Evolutionary conservation across 2,888 invertebrate species (phyloP), one percentile per base, ranked within the genome.

Genomic region (Anodontia alba): DNA sequence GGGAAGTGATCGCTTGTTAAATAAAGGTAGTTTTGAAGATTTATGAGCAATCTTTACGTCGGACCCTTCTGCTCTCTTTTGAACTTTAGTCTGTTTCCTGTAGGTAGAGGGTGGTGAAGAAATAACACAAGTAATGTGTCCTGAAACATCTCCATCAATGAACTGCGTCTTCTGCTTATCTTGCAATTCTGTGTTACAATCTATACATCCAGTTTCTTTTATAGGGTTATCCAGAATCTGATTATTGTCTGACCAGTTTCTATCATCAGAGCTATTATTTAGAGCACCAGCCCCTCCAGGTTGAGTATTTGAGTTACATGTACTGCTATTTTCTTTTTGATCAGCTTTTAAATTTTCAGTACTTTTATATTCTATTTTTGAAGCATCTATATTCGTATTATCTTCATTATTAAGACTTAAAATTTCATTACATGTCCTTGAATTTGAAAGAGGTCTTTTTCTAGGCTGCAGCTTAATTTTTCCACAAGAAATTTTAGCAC

Each of bases 1-100:
- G 0, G 84, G 84, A 15, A 85, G 66, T 57, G 81, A 79, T 42
- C 84, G 72, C 15, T 80, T 81, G 12, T 62, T 29, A 62, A 17
- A 62, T 20, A 62, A 10, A 8, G 62, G 62, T 20, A 62, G 33
- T 33, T 62, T 62, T 15, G 62, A 62, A 5, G 62, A 62, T 20
- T 62, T 62, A 7, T 62, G 3, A 15, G 15, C 54, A 46, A 17
- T 46, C n/a, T 20, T 20, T 20, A 12, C 10, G 3, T 46, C 17
- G 5, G 46, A 8, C 17, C 20, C 46, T 15, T 12, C 46, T 33
- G 7, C 17, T 3, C 10, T 33, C 15, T 33, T 62, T 26, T 23
- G 54, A 31, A 62, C 33, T 62, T 33, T 62, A 33, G 33, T 29
- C 7, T 15, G 1, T 62, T 29, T 62, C 38, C 38, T 38, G 12